phyloP scores from a whole-genome alignment of 2,113 vertebrate genomes.

The Prochilodus magdalenae region DNA sequence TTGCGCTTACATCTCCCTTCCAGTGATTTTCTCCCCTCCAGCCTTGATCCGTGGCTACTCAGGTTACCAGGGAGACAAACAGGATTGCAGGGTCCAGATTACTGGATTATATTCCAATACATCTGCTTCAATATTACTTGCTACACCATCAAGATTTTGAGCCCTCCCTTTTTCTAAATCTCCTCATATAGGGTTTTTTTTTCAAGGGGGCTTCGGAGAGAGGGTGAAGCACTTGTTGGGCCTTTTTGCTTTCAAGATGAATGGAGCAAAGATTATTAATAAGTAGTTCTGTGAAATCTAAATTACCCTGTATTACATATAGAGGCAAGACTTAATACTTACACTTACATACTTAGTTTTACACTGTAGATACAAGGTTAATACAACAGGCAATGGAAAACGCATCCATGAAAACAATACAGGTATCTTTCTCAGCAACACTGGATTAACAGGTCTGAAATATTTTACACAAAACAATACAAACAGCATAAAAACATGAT shows the following conservation, averaged over 20 bases:
- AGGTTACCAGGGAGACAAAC: conserved; percentile 49
- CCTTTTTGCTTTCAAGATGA: not conserved
- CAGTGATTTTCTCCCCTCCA: conserved; percentile 48
- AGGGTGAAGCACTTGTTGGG: not conserved
- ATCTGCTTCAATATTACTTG: conserved; percentile 44
- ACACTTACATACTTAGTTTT: too few relatives aligned
- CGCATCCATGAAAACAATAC: too few relatives aligned
- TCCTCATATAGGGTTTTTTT: not conserved
- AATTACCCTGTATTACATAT: too few relatives aligned
- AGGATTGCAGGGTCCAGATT: conserved; percentile 42
- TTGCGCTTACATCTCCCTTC: conserved; percentile 40
- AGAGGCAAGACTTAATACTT: too few relatives aligned
- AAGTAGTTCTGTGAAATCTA: not conserved
- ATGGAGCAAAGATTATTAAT: not conserved
- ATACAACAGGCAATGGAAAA: too few relatives aligned
- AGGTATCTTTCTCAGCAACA: too few relatives aligned
- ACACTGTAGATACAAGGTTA: too few relatives aligned
- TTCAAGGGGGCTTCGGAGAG: not conserved
- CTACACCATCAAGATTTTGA: conserved; percentile 8
- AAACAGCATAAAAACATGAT: too few relatives aligned
- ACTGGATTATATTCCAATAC: conserved; percentile 54
- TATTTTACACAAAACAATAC: too few relatives aligned
- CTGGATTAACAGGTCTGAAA: too few relatives aligned
- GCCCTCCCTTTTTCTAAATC: conserved; percentile 22
- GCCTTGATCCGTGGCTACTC: conserved; percentile 28